Evolutionary conservation across 2,113 vertebrate species (phyloP).

Genomic region (Mesocricetus auratus): DNA sequence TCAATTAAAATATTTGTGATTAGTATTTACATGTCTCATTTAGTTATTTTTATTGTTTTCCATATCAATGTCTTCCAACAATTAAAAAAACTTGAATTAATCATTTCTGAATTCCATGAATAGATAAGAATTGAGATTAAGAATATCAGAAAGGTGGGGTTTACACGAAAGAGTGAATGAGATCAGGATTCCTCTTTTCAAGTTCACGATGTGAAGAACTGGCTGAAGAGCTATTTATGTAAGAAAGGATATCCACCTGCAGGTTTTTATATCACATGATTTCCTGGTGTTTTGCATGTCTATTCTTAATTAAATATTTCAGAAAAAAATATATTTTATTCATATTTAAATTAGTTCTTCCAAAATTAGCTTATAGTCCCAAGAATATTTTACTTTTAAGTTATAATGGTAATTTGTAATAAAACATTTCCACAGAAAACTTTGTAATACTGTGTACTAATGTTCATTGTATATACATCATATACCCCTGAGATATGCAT

Average conservation of each 20-base stretch:
- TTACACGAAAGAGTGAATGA: not conserved
- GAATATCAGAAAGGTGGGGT: conserved; percentile 51
- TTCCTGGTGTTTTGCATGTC: not conserved
- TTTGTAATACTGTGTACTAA: conserved; percentile 31
- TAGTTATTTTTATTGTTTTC: conserved; percentile 38
- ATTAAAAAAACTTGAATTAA: conserved; percentile 43
- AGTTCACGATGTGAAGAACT: conserved; percentile 14
- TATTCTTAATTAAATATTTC: not conserved
- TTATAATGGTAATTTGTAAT: not conserved
- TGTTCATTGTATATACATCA: conserved; percentile 47
- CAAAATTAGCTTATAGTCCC: conserved; percentile 55
- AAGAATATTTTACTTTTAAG: conserved; percentile 62
- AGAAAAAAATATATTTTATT: conserved; percentile 37
- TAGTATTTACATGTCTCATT: not conserved
- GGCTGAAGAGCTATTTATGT: not conserved
- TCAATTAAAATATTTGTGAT: not conserved
- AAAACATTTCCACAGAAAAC: conserved; percentile 65
- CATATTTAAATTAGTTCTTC: conserved; percentile 36
- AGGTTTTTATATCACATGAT: conserved; percentile 1
- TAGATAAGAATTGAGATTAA: conserved; percentile 29
- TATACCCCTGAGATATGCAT: too few species aligned
- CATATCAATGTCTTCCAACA: conserved; percentile 32
- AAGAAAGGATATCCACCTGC: conserved; percentile 25
- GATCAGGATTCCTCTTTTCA: not conserved
- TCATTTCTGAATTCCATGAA: not conserved